Conservation (phyloP, 2,888 invertebrate species). For the Elmis aenea region DNA sequence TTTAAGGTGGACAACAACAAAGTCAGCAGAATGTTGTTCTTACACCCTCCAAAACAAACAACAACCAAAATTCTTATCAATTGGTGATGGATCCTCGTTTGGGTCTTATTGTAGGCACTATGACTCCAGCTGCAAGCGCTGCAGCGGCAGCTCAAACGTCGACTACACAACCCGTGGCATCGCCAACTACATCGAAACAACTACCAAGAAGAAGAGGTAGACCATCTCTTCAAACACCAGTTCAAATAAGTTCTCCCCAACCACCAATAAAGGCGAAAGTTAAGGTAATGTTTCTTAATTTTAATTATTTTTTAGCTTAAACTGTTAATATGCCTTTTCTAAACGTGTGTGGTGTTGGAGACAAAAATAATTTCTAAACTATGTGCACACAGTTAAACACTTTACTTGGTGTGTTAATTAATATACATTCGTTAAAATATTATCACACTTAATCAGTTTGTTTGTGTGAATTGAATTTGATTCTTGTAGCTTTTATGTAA, state of each 20-base stretch:
- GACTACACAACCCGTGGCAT: constrained; percentile 4
- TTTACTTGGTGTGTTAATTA: too few relatives aligned
- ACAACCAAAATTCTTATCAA: constrained; percentile 37
- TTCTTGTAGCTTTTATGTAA: too few relatives aligned
- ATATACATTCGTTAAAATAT: too few relatives aligned
- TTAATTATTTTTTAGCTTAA: too few relatives aligned
- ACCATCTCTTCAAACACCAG: background rate
- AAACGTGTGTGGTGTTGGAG: too few relatives aligned
- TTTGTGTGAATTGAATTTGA: too few relatives aligned
- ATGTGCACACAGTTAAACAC: too few relatives aligned
- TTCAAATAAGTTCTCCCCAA: background rate
- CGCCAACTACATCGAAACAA: constrained; percentile 6
- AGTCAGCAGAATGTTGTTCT: constrained; percentile 22
- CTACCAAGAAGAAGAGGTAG: background rate
- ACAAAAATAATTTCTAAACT: too few relatives aligned
- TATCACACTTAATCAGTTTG: too few relatives aligned
- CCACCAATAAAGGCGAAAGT: background rate
- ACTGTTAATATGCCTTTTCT: too few relatives aligned
- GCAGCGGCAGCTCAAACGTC: constrained; percentile 4
- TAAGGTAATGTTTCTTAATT: background rate
- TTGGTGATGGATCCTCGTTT: constrained; percentile 52
- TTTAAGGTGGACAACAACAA: too few relatives aligned
- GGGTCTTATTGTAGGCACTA: constrained; percentile 46
- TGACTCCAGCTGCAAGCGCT: constrained; percentile 29
- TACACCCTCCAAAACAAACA: constrained; percentile 15